phyloP scores from a whole-genome alignment of 2,888 invertebrate genomes.

The Arge pagana region DNA sequence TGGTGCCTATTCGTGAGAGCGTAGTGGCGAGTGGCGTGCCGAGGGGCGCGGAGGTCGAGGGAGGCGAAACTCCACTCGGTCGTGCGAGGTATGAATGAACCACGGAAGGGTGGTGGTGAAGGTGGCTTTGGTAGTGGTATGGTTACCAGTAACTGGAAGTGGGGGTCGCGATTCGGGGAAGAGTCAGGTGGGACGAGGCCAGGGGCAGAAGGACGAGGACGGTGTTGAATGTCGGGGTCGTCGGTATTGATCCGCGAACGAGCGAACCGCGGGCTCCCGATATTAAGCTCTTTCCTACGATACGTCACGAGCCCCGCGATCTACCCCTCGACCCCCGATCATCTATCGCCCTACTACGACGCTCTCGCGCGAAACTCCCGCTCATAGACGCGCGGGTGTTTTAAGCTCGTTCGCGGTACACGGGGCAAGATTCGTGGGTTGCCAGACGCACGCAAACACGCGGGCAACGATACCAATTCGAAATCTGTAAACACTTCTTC shows the following conservation, averaged over 20 bases:
- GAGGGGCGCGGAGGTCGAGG: constrained; percentile 30
- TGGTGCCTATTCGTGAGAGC: constrained; percentile 5
- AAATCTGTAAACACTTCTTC: no score
- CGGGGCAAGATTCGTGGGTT: no score
- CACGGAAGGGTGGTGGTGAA: constrained; percentile 24
- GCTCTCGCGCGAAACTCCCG: no score
- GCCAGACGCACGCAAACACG: no score
- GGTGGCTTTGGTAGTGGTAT: constrained; percentile 4
- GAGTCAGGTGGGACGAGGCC: constrained; percentile 30
- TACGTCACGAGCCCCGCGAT: constrained; percentile 38
- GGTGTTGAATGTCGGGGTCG: constrained; percentile 58
- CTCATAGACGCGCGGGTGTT: no score
- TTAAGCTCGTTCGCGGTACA: no score
- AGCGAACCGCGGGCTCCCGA: constrained; percentile 46
- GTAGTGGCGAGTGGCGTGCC: constrained; percentile 31
- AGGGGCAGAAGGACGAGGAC: constrained; percentile 37
- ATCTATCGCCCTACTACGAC: constrained; percentile 21
- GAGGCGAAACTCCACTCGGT: constrained; percentile 30
- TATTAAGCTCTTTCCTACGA: constrained; percentile 46
- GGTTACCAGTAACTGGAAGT: no score
- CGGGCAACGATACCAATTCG: no score
- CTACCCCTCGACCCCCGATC: constrained; percentile 43
- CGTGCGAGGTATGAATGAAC: constrained; percentile 52
- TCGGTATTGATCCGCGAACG: constrained; percentile 54
- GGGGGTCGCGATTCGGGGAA: constrained; percentile 7